Conservation (phyloP, 2,797 vertebrate genomes). For the Xenops minutus region DNA sequence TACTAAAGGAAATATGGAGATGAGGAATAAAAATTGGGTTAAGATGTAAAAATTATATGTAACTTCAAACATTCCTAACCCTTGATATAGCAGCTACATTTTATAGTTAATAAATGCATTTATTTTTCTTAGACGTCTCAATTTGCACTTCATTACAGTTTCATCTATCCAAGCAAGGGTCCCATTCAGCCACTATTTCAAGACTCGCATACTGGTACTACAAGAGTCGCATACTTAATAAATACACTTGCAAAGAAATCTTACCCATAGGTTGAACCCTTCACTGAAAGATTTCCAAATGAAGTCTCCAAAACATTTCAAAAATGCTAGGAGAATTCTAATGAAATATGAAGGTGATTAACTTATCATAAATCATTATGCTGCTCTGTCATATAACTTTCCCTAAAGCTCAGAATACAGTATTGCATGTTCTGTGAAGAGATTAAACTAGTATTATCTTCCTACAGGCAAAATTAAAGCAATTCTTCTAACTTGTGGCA, state of each 20-base stretch:
- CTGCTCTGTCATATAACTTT: background rate
- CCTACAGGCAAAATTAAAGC: background rate
- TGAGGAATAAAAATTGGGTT: background rate
- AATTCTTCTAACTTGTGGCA: background rate
- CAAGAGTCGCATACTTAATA: background rate
- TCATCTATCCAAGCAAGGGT: background rate
- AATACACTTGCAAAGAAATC: background rate
- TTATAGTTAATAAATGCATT: background rate
- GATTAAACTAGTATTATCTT: background rate
- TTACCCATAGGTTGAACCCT: background rate
- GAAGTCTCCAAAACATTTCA: background rate
- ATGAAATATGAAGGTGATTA: background rate
- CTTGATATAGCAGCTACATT: background rate
- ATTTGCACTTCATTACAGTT: background rate
- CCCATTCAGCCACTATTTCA: background rate
- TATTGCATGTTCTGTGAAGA: background rate
- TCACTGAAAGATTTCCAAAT: background rate
- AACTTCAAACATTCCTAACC: background rate
- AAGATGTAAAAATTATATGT: background rate
- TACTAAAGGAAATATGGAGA: background rate
- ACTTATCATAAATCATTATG: constrained; percentile 15
- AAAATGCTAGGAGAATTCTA: background rate
- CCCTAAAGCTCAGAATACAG: background rate
- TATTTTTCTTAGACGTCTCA: background rate
- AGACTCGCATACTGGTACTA: background rate